These are phyloP conservation scores for Drosophila repletoides DNA, from an alignment of 1,140 invertebrate species.

Conservation along the genomic window DNA sequence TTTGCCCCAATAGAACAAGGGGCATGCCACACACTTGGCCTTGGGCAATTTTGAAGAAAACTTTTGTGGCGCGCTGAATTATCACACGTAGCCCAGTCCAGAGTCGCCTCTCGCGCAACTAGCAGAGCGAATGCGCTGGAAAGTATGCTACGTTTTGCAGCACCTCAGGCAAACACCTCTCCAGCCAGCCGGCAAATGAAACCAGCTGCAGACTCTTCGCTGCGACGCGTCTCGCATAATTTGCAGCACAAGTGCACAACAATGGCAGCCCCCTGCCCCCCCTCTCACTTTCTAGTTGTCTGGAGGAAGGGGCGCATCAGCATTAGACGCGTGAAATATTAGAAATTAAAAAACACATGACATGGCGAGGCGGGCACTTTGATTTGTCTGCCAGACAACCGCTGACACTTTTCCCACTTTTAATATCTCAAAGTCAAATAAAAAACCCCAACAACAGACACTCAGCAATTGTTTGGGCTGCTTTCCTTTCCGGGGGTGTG, in stretches of 20 bases:
- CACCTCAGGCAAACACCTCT: constrained; percentile 74
- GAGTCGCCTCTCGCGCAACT: constrained; percentile 5
- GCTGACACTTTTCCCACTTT: constrained; percentile 33
- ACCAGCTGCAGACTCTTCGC: constrained; percentile 12
- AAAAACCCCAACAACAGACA: not conserved
- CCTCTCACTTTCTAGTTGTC: not conserved
- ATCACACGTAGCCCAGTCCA: constrained; percentile 69
- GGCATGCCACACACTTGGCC: constrained; percentile 67
- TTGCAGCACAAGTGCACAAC: constrained; percentile 74
- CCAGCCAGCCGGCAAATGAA: constrained; percentile 23
- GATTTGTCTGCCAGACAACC: constrained; percentile 64
- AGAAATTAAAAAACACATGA: constrained; percentile 80
- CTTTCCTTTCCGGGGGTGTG: constrained; percentile 6
- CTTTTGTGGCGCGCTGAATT: constrained; percentile 56
- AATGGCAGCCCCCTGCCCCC: constrained; percentile 51
- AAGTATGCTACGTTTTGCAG: constrained; percentile 6
- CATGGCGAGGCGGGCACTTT: constrained; percentile 65
- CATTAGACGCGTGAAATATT: constrained; percentile 71
- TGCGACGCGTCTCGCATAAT: constrained; percentile 74
- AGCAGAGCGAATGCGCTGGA: constrained; percentile 11
- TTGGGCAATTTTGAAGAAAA: constrained; percentile 65
- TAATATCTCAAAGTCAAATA: constrained; percentile 60
- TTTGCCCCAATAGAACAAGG: constrained; percentile 31
- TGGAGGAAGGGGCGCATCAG: not conserved
- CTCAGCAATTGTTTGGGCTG: no score